Base-by-base conservation (phyloP, 1,140 invertebrate species). In the Microvelia longipes region DNA sequence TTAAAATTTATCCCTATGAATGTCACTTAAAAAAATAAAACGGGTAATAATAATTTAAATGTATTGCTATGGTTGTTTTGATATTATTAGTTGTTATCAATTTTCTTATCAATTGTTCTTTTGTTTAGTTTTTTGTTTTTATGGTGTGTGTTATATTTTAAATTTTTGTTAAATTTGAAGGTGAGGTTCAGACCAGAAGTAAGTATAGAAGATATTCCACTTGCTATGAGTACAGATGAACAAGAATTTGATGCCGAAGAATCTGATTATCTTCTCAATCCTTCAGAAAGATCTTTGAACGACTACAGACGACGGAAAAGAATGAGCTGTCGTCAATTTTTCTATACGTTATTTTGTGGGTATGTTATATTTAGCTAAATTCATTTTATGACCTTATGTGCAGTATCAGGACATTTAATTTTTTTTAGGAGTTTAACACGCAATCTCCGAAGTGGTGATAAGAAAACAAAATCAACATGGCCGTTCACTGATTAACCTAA, bases 181-280 rank as follows among this genome's bases (percentile, higher is more conserved):
- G 62, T 64, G 62, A 15, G 62, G 25, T 64, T 64, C 25, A 15
- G 24, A 24, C 62, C 62, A 24, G 62, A 64, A 64, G 62, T 64
- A 13, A 64, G 62, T 25, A 64, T 64, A 24, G 80, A 82, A 77
- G 77, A 81, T 68, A 76, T 81, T 69, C 81, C 81, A 27, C 76
- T 82, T 70, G 79, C 80, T 75, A 75, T 77, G 68, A 76, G 75
- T 28, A 77, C 78, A 70, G 75, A 77, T 61, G 74, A 75, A 69
- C 27, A 73, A 60, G 75, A 73, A 61, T 81, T 80, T 75, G 79
- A 81, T 71, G 79, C 80, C 74, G 81, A 80, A 68, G 80, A 82
- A 75, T 79, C 75, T 73, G 81, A 82, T 71, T 80, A 77, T 71
- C 75, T 82, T 61, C 76, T 82, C 67, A 75, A 76, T 30, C 67